Conservation (phyloP, 2,888 invertebrate species). For the Andrena camellia region DNA sequence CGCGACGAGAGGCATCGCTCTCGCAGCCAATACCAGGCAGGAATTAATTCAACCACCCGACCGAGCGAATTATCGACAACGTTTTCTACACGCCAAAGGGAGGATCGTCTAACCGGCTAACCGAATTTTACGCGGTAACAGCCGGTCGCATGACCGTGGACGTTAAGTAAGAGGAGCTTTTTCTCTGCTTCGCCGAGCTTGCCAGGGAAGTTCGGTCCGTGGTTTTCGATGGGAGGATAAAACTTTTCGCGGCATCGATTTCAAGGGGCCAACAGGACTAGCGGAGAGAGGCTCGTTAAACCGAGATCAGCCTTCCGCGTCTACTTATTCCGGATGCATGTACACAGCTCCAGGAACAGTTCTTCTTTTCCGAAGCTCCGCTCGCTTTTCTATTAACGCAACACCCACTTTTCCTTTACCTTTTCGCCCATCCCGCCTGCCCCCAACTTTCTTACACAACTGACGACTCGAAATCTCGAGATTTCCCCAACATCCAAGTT, state of each 20-base stretch:
- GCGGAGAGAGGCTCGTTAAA: constrained; percentile 66
- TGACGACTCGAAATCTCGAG: background rate
- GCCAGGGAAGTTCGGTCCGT: constrained; percentile 51
- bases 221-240: constrained; percentile 63
- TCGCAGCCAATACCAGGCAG: background rate
- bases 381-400: constrained; percentile 58
- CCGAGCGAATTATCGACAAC: background rate
- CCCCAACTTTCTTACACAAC: background rate
- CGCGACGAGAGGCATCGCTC: background rate
- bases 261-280: constrained; percentile 43
- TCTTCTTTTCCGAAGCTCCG: constrained; percentile 1
- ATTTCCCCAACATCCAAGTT: background rate
- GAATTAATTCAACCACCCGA: background rate
- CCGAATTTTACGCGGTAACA: constrained; percentile 41
- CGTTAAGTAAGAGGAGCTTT: constrained; percentile 20
- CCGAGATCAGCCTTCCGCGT: constrained; percentile 55
- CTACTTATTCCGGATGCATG: constrained; percentile 16
- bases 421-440: background rate
- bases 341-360: background rate
- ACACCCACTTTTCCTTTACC: constrained; percentile 22
- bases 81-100: background rate
- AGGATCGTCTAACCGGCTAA: background rate
- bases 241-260: constrained; percentile 68
- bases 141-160: background rate
- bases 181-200: constrained; percentile 25